A percentile compares a stretch with the other conserved stretches of the same genome.
Evolutionary conservation across 2,888 invertebrate genomes (phyloP).

Genomic region (Pseudococcus viburni): DNA sequence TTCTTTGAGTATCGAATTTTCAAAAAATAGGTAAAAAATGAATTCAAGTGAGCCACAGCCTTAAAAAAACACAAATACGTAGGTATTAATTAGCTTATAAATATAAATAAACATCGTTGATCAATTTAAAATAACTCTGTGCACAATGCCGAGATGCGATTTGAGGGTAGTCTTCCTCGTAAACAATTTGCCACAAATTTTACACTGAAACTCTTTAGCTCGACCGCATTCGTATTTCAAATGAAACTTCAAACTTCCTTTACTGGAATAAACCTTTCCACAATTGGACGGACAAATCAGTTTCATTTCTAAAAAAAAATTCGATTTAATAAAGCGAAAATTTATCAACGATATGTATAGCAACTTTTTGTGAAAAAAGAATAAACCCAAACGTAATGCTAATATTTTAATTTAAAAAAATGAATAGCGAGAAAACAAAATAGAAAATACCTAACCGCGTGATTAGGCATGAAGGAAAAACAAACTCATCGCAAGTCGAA

Average conservation of each 20-base stretch:
- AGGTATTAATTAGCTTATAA: neutral
- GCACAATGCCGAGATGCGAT: slow-evolving; percentile 59
- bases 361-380: neutral
- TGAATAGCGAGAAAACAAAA: neutral
- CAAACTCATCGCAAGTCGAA: neutral
- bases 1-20: neutral
- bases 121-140: slow-evolving; percentile 14
- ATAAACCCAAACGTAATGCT: neutral
- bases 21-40: neutral
- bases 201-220: slow-evolving; percentile 63
- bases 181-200: slow-evolving; percentile 61
- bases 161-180: slow-evolving; percentile 56
- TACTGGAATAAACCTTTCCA: slow-evolving; percentile 67
- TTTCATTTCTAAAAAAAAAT: slow-evolving; percentile 43
- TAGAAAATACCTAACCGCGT: neutral
- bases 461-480: neutral
- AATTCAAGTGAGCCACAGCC: neutral
- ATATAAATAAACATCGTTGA: neutral
- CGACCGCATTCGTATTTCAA: slow-evolving; percentile 72
- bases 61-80: neutral
- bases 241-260: slow-evolving; percentile 70
- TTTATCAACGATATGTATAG: neutral
- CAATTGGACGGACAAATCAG: slow-evolving; percentile 66
- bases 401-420: neutral
- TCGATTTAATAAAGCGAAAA: neutral